phyloP scores from a whole-genome alignment of 2,113 vertebrate species.

The Sarotherodon lohbergeri region DNA sequence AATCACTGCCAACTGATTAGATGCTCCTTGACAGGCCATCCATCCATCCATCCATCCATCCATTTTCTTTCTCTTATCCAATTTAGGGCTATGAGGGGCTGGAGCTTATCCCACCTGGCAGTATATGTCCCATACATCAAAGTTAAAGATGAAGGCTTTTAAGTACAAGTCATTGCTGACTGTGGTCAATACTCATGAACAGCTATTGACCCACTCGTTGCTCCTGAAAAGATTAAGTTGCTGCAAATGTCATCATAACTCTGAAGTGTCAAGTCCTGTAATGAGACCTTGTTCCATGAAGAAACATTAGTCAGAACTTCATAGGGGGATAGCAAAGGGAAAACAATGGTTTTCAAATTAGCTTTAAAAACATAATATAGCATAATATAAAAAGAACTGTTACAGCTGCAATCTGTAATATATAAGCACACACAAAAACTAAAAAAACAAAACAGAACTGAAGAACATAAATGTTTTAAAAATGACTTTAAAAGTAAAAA shows the following conservation, averaged over 20 bases:
- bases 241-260: conserved; percentile 9
- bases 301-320: neutral
- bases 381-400: neutral
- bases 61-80: neutral
- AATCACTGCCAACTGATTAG: neutral
- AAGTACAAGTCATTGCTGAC: neutral
- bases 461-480: neutral
- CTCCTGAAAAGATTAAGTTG: neutral
- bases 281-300: neutral
- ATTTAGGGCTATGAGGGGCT: neutral
- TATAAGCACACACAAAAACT: neutral
- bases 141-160: neutral
- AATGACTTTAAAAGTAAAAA: neutral
- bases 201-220: neutral
- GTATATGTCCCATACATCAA: neutral
- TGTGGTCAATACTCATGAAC: neutral
- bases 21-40: neutral
- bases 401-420: neutral
- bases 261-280: neutral
- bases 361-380: neutral
- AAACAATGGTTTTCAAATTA: conserved; percentile 15
- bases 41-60: neutral
- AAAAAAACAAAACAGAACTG: neutral
- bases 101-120: neutral
- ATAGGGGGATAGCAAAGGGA: neutral